Evolutionary conservation across 2,888 invertebrate genomes (phyloP).

Genomic region (Frankliniella fusca): DNA sequence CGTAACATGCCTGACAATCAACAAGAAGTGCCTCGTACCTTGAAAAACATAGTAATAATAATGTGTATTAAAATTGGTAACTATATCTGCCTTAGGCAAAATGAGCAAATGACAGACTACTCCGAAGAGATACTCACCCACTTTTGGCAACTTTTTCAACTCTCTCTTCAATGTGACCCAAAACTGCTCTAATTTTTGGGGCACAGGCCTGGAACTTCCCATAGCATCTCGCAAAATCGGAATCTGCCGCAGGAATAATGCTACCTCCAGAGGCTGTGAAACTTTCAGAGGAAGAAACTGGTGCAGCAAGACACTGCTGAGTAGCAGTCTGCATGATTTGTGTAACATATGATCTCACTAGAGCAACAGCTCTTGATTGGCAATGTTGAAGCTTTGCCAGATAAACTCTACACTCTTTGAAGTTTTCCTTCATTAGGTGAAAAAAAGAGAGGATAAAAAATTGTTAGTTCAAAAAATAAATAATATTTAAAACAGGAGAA

Average conservation of each 20-base stretch:
- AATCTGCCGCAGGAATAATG: conserved; percentile 43
- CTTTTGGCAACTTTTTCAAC: neutral
- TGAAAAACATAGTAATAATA: neutral
- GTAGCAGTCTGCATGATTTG: conserved; percentile 74
- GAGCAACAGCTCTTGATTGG: conserved; percentile 70
- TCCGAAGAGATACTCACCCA: neutral
- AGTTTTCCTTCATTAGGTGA: conserved; percentile 60
- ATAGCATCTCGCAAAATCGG: conserved; percentile 51
- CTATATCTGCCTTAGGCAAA: too few species aligned
- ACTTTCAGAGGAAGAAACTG: conserved; percentile 43
- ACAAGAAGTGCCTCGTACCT: conserved; percentile 66
- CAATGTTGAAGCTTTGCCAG: conserved; percentile 80
- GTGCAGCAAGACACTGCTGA: conserved; percentile 59
- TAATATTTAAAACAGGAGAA: conserved; percentile 28
- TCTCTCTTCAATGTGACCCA: conserved; percentile 70
- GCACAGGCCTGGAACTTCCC: conserved; percentile 78
- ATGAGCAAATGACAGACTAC: neutral
- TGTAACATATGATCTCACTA: conserved; percentile 74
- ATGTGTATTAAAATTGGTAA: too few species aligned
- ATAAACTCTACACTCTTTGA: conserved; percentile 80
- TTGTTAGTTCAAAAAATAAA: conserved; percentile 18
- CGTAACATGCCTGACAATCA: conserved; percentile 81
- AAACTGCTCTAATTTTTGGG: conserved; percentile 73
- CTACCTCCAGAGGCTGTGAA: conserved; percentile 35
- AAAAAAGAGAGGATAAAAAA: conserved; percentile 35